Base-by-base conservation (phyloP, 2,888 invertebrate species). In the Pollenia labialis region DNA sequence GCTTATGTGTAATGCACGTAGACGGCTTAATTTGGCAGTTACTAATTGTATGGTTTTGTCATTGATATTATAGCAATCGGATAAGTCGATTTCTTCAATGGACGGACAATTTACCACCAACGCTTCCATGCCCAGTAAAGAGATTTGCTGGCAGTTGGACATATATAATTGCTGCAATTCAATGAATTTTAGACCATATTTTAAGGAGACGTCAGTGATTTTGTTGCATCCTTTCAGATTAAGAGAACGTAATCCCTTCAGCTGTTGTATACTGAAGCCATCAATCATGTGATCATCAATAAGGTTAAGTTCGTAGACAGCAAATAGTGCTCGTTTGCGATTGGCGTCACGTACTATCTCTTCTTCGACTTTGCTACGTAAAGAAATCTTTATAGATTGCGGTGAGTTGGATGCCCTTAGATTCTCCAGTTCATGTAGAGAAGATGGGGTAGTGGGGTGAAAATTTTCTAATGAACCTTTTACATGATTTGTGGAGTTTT, bases 191-290 rank as follows among this genome's bases (percentile, higher is more conserved):
- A 97, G 94, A 54, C 96, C 95, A 89, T 96, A 95, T 85, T 95
- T 95, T 11, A 97, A 91, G 87, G 96, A 96, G 0, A 96, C 95
- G 92, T 97, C 96, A 18, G 96, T 96, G 75, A 97, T 95, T 91
- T 95, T 95, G 88, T 95, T 95, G 90, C 97, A 97, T 1, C 95
- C 95, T 83, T 95, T 95, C 16, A 97, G 93, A 90, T 96, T 95
- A 8, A 97, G 93, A 68, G 94, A 94, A 84, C 93, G 94, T 2
- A 97, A 93, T 0, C 94, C 93, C 87, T 93, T 94, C 14, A 95
- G 90, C 48, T 94, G 93, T 48, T 94, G 94, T 83, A 96, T 93
- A 9, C 95, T 95, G 89, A 94, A 95, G 1, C 93, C 93, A 60
- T 91, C 90, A 32, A 91, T 90, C 66, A 91, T 90, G 0, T 77